Base-by-base conservation (phyloP, 2,888 invertebrate genomes). In the Augochlorella aurata region DNA sequence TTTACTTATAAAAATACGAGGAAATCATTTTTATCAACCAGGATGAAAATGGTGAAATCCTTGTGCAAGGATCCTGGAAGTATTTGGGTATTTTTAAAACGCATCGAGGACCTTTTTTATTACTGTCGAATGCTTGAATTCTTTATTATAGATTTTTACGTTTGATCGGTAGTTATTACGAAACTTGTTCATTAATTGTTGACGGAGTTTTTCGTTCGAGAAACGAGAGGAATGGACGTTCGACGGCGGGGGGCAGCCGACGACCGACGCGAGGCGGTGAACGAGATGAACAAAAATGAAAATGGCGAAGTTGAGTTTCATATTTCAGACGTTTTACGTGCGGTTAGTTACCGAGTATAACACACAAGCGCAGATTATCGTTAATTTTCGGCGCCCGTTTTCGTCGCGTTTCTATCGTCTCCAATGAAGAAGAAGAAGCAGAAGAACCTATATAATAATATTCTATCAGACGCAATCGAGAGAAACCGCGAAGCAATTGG, bases 291-390 rank as follows among this genome's bases (percentile, higher is more conserved):
- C 18, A 38, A 65, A 44, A 18, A n/a, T 80, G 78, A 50, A 74
- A 85, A 78, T 79, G 89, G 90, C 90, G 88, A 90, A 58, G 67
- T 92, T 92, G 88, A 89, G 92, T 93, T 92, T 91, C 90, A 85
- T 87, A 90, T 82, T 90, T 92, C 89, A 91, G 87, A 82, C 91
- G 89, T 89, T 93, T 93, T 92, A 92, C 89, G 92, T 92, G 89
- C 90, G 92, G 91, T 93, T 91, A 90, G 89, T 93, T 93, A 92
- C 90, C 90, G 89, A 89, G 88, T 90, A 90, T 65, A 73, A 90
- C 89, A 92, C 91, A 93, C 92, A 93, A 29, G 90, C 92, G 92
- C 92, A 93, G 90, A 89, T 92, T 93, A 91, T 90, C 85, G 90
- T 92, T 93, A 86, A 90, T 92, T 93, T 81, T 82, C 65, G 79